These are phyloP conservation scores for Phrynocephalus versicolor DNA, from an alignment of 2,113 vertebrate species.

Conservation along the genomic window DNA sequence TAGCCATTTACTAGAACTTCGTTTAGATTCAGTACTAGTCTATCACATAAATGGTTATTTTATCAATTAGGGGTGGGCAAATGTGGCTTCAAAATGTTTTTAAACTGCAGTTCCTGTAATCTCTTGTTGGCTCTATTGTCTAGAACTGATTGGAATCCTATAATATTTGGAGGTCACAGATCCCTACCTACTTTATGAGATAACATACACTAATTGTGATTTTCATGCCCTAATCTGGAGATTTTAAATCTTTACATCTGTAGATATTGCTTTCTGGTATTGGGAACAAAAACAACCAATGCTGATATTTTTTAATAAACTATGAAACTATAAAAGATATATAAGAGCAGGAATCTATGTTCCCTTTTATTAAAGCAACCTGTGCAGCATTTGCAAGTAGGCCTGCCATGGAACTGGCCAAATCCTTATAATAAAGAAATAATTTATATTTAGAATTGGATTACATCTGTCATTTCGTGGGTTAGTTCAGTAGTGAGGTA, in stretches of 20 bases:
- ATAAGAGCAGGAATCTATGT: not conserved
- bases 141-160: not conserved
- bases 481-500: not conserved
- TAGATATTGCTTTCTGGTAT: constrained; percentile 8
- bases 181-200: not conserved
- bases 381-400: not conserved
- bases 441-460: not conserved
- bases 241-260: constrained; percentile 9
- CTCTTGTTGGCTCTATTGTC: not conserved
- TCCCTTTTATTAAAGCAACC: not conserved
- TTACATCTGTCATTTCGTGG: not conserved
- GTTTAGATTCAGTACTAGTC: constrained; percentile 3
- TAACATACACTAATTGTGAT: constrained; percentile 12
- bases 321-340: not conserved
- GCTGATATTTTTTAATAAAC: not conserved
- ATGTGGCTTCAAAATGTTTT: not conserved
- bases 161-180: not conserved
- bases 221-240: not conserved
- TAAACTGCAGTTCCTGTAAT: not conserved
- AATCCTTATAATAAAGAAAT: not conserved
- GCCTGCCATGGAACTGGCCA: not conserved
- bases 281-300: not conserved
- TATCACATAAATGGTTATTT: not conserved
- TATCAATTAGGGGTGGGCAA: not conserved
- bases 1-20: not conserved